Evolutionary conservation across 2,888 invertebrate species (phyloP).

Genomic region (Drymonia ruficornis): DNA sequence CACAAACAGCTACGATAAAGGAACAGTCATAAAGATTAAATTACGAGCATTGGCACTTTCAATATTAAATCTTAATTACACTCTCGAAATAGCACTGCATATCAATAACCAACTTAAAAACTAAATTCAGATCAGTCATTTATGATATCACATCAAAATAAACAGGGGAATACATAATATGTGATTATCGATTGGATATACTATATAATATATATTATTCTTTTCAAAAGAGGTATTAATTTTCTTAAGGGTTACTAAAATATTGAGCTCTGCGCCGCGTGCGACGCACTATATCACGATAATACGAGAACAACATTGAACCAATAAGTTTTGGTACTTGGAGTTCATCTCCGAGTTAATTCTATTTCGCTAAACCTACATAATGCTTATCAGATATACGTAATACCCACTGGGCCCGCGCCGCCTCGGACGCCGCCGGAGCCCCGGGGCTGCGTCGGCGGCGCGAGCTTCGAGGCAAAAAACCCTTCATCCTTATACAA

Average conservation of each 20-base stretch:
- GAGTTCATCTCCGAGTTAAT: constrained; percentile 78
- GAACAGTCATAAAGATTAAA: constrained; percentile 83
- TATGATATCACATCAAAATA: constrained; percentile 87
- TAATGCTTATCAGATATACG: constrained; percentile 84
- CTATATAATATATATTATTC: constrained; percentile 78
- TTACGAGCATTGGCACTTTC: constrained; percentile 86
- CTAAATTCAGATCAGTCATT: constrained; percentile 86
- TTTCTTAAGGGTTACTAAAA: constrained; percentile 85
- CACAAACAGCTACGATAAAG: constrained; percentile 68
- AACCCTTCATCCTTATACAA: constrained; percentile 81
- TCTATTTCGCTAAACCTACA: constrained; percentile 85
- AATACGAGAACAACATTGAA: constrained; percentile 83
- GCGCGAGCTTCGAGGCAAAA: constrained; percentile 58
- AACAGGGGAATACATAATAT: constrained; percentile 82
- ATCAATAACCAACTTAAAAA: constrained; percentile 85
- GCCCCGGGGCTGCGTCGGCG: constrained; percentile 25
- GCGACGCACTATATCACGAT: constrained; percentile 82
- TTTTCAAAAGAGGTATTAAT: constrained; percentile 85
- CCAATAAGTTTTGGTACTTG: constrained; percentile 84
- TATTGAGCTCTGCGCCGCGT: constrained; percentile 83
- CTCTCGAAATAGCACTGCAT: constrained; percentile 84
- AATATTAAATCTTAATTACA: constrained; percentile 84
- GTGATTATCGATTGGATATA: constrained; percentile 82
- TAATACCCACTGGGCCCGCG: constrained; percentile 62
- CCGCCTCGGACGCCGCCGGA: constrained; percentile 23